Conservation (phyloP, 2,888 invertebrate species). For the Leptura quadrifasciata region DNA sequence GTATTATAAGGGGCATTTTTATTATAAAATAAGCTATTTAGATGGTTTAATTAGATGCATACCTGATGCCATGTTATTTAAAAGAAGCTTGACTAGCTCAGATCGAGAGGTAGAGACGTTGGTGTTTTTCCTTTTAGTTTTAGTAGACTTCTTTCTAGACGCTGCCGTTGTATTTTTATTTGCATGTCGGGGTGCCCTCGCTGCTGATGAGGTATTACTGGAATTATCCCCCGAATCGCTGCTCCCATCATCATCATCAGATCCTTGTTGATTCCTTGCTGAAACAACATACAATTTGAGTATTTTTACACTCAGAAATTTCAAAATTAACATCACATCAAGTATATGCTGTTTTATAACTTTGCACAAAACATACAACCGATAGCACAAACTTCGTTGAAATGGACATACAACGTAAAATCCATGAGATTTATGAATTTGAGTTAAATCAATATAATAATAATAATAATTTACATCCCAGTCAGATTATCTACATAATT, state of each 20-base stretch:
- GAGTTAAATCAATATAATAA: too few relatives aligned
- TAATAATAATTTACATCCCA: too few relatives aligned
- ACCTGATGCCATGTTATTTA: slow-evolving; percentile 51
- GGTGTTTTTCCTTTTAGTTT: neutral
- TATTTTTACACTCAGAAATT: too few relatives aligned
- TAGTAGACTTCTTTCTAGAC: slow-evolving; percentile 38
- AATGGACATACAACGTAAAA: too few relatives aligned
- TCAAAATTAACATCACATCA: too few relatives aligned
- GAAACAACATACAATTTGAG: neutral
- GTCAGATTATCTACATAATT: too few relatives aligned
- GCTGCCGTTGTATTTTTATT: slow-evolving; percentile 19
- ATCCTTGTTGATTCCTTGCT: neutral
- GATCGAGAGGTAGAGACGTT: slow-evolving; percentile 38
- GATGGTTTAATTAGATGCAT: slow-evolving; percentile 12
- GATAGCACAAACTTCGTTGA: too few relatives aligned
- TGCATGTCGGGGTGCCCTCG: neutral
- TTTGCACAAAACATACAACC: too few relatives aligned
- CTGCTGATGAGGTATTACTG: neutral
- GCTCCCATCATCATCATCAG: slow-evolving; percentile 6
- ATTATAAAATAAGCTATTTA: too few relatives aligned
- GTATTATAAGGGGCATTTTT: too few relatives aligned
- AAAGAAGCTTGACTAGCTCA: slow-evolving; percentile 44
- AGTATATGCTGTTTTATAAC: too few relatives aligned
- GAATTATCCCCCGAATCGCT: slow-evolving; percentile 32
- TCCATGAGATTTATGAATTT: too few relatives aligned